A percentile compares a stretch with the other conserved stretches of the same genome.
Evolutionary conservation across 2,113 vertebrate species (phyloP).

Genomic region (Pachyramphus minor): DNA sequence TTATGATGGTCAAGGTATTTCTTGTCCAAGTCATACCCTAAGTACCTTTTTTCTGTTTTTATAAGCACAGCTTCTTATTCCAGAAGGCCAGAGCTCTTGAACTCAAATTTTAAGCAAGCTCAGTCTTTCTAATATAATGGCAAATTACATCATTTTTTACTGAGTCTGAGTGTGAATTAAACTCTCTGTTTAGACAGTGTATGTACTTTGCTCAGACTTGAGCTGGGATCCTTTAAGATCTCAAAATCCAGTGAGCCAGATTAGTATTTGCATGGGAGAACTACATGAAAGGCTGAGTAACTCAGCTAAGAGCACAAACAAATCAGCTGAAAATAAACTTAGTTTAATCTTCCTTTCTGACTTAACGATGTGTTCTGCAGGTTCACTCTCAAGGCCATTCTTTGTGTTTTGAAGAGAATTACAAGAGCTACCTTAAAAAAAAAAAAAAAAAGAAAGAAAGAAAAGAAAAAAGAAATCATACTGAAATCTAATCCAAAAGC

Average conservation of each 20-base stretch:
- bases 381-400: background rate
- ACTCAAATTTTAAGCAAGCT: constrained; percentile 2
- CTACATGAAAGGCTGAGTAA: background rate
- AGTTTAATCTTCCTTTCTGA: background rate
- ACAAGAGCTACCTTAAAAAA: background rate
- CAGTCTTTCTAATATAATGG: background rate
- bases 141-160: background rate
- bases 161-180: background rate
- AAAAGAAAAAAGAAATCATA: background rate
- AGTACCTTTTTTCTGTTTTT: background rate
- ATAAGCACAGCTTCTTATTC: background rate
- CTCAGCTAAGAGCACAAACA: constrained; percentile 4
- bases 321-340: constrained; percentile 34
- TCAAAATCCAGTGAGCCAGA: background rate
- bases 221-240: constrained; percentile 15
- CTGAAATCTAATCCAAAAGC: constrained; percentile 9
- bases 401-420: background rate
- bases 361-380: background rate
- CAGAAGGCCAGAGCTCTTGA: background rate
- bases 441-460: background rate
- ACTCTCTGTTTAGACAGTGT: background rate
- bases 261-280: constrained; percentile 16
- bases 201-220: background rate
- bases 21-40: background rate
- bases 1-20: background rate